These are phyloP conservation scores for Acipenser transmontanus DNA, from an alignment of 2,797 vertebrate species.

Conservation along the genomic window DNA sequence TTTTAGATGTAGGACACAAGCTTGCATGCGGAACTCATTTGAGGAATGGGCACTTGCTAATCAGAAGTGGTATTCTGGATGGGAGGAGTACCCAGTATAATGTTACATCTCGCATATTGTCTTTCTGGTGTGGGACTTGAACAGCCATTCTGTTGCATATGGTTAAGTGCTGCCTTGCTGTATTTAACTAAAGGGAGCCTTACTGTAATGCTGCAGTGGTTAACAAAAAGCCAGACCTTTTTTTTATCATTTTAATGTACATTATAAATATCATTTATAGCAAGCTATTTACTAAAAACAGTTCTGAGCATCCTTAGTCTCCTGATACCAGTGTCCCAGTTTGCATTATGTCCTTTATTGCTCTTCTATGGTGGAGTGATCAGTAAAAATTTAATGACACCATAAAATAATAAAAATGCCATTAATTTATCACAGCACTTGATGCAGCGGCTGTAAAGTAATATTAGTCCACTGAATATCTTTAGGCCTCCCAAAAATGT, in stretches of 20 bases:
- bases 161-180: slow-evolving; percentile 49
- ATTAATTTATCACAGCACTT: slow-evolving; percentile 97
- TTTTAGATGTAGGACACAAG: slow-evolving; percentile 69
- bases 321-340: slow-evolving; percentile 70
- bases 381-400: slow-evolving; percentile 99
- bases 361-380: slow-evolving; percentile 92
- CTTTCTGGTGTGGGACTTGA: slow-evolving; percentile 53
- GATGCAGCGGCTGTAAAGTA: slow-evolving; percentile 88
- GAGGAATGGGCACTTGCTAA: slow-evolving; percentile 59
- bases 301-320: slow-evolving; percentile 60
- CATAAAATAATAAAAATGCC: slow-evolving; percentile 99
- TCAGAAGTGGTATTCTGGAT: slow-evolving; percentile 62
- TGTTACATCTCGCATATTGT: slow-evolving; percentile 65
- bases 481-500: slow-evolving; percentile 64
- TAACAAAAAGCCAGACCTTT: slow-evolving; percentile 1
- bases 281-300: slow-evolving; percentile 60
- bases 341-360: slow-evolving; percentile 85
- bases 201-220: slow-evolving; percentile 2
- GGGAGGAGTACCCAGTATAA: slow-evolving; percentile 61
- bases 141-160: slow-evolving; percentile 52
- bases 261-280: slow-evolving; percentile 76
- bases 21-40: slow-evolving; percentile 73
- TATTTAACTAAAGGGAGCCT: neutral
- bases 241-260: slow-evolving; percentile 25
- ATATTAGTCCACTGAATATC: slow-evolving; percentile 92